Evolutionary conservation across 2,888 invertebrate species (phyloP).

Genomic region (Protophormia terraenovae): DNA sequence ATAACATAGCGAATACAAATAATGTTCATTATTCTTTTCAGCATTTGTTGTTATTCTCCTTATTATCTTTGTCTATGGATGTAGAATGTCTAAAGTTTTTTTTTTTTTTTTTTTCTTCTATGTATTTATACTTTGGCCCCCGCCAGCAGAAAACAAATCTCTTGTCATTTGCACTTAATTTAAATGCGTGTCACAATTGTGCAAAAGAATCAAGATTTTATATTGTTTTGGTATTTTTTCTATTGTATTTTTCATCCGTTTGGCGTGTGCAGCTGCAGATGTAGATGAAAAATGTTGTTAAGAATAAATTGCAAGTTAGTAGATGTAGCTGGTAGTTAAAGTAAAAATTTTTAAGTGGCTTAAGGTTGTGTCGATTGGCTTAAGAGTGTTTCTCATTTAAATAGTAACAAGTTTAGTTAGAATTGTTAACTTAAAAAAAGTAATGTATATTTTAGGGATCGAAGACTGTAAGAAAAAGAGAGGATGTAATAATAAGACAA

Average conservation of each 20-base stretch:
- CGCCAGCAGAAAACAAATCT: constrained; percentile 71
- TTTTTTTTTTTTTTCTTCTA: background rate
- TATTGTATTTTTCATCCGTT: background rate
- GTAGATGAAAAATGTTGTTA: background rate
- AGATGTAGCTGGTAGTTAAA: constrained; percentile 20
- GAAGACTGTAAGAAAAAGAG: background rate
- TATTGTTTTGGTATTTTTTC: background rate
- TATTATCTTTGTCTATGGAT: no score
- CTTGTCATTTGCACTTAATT: constrained; percentile 81
- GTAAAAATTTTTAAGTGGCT: constrained; percentile 57
- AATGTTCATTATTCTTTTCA: background rate
- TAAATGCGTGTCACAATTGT: constrained; percentile 80
- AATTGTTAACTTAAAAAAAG: constrained; percentile 5
- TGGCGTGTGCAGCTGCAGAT: background rate
- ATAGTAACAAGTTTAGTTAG: background rate
- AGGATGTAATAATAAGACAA: no score
- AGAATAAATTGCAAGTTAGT: constrained; percentile 12
- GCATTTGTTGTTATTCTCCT: no score
- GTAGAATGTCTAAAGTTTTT: background rate
- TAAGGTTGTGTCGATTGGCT: constrained; percentile 43
- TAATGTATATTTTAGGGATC: constrained; percentile 30
- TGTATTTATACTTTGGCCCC: background rate
- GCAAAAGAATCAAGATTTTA: constrained; percentile 25
- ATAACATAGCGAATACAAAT: background rate
- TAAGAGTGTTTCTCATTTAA: background rate